Evolutionary conservation across 2,888 invertebrate species (phyloP), one percentile per base, ranked within the genome.

Genomic region (Limnephilus lunatus): DNA sequence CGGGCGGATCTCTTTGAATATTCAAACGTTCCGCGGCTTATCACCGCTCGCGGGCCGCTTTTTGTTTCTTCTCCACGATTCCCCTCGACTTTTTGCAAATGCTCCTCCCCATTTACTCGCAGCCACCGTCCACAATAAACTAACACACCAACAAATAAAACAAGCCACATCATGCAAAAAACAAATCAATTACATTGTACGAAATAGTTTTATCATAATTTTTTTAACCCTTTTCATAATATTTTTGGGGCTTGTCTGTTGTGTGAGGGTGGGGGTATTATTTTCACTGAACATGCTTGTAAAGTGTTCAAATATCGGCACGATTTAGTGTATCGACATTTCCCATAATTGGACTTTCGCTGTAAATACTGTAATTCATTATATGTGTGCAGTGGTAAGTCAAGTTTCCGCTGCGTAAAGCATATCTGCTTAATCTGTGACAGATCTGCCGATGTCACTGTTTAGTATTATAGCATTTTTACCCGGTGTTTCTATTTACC

Each of bases 1-100:
- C 93, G 83, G 93, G 89, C 93, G 93, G 93, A 93, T 93, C 93
- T 93, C 93, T 93, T 93, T 93, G 93, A 93, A 93, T 93, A 93
- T 93, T 93, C 93, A 93, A 93, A 92, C 91, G 91, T 92, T 90
- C 92, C 89, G 90, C 91, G 86, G 90, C 93, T 93, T 93, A 93
- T 93, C 93, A 90, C 91, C 90, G 90, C 92, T 85, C 88, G 92
- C 90, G 93, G 90, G 88, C 87, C 92, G 93, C 92, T 92, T 93
- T 92, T 92, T 92, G 92, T 93, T 39, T 88, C 85, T 90, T 39
- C 89, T 85, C 92, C 90, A 87, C 85, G 91, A 92, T 91, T 89
- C 90, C 88, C 93, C 32, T 30, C 44, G 53, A 81, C 85, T 81
- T 90, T 91, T 92, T 32, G 85, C 82, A 81, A 85, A 35, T 48